A percentile compares a stretch with the other conserved stretches of the same genome.
phyloP scores from a whole-genome alignment of 2,888 invertebrate genomes.

The Melangyna quadrimaculata region DNA sequence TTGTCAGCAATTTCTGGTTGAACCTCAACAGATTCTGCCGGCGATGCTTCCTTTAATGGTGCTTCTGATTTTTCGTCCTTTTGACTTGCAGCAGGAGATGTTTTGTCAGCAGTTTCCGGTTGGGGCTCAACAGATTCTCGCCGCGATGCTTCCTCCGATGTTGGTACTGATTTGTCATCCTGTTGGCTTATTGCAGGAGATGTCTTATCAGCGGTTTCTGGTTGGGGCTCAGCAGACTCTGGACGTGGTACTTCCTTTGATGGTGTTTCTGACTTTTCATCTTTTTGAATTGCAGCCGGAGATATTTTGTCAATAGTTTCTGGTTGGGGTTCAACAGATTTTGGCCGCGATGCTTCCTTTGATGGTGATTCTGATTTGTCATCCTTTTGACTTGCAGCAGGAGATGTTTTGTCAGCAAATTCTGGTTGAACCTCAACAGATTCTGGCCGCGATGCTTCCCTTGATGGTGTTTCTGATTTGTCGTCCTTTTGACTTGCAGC shows the following conservation, averaged over 20 bases:
- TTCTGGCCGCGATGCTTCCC: slow-evolving; percentile 41
- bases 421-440: neutral
- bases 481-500: neutral
- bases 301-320: neutral
- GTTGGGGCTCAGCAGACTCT: slow-evolving; percentile 43
- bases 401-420: neutral
- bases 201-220: neutral
- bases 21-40: slow-evolving; percentile 77
- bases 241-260: slow-evolving; percentile 75
- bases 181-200: slow-evolving; percentile 37
- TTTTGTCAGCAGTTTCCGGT: neutral
- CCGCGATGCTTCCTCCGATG: slow-evolving; percentile 67
- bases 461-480: slow-evolving; percentile 28
- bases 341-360: slow-evolving; percentile 36
- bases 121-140: slow-evolving; percentile 31
- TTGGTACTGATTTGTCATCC: slow-evolving; percentile 5
- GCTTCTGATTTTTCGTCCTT: slow-evolving; percentile 11
- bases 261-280: neutral
- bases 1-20: slow-evolving; percentile 71
- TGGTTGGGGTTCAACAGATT: slow-evolving; percentile 33
- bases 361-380: slow-evolving; percentile 43
- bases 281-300: neutral
- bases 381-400: slow-evolving; percentile 60
- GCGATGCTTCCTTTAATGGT: slow-evolving; percentile 65
- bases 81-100: neutral